Evolutionary conservation across 2,888 invertebrate species (phyloP).

Genomic region (Drosophila demipolita): DNA sequence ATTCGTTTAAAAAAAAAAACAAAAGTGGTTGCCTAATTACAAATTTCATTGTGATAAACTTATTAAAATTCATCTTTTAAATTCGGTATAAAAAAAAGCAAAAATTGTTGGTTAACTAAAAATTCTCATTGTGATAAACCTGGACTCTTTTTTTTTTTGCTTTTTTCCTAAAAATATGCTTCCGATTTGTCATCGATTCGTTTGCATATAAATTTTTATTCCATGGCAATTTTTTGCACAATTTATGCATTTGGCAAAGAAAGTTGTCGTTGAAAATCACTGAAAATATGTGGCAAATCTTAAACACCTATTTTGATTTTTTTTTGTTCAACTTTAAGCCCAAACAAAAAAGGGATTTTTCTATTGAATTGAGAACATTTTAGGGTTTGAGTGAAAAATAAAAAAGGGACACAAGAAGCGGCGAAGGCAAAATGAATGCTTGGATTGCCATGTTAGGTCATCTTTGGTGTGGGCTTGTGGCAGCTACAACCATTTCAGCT

Average conservation of each 20-base stretch:
- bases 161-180: background rate
- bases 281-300: slow-evolving; percentile 3
- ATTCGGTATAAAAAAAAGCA: too few relatives aligned
- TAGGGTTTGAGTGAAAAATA: background rate
- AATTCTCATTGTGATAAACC: too few relatives aligned
- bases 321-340: background rate
- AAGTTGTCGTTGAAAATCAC: background rate
- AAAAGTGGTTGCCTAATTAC: too few relatives aligned
- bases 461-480: slow-evolving; percentile 33
- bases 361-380: slow-evolving; percentile 10
- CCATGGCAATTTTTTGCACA: background rate
- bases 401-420: background rate
- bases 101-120: too few relatives aligned
- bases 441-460: background rate
- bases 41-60: too few relatives aligned
- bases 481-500: slow-evolving; percentile 56
- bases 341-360: slow-evolving; percentile 20
- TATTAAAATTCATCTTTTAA: too few relatives aligned
- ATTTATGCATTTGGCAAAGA: background rate
- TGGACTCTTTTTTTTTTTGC: background rate
- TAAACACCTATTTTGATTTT: background rate
- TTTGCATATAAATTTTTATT: background rate
- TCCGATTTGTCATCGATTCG: background rate
- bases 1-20: too few relatives aligned
- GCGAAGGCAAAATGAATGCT: slow-evolving; percentile 17